phyloP scores from a whole-genome alignment of 1,140 invertebrate species.

The Saccostrea glomerata region DNA sequence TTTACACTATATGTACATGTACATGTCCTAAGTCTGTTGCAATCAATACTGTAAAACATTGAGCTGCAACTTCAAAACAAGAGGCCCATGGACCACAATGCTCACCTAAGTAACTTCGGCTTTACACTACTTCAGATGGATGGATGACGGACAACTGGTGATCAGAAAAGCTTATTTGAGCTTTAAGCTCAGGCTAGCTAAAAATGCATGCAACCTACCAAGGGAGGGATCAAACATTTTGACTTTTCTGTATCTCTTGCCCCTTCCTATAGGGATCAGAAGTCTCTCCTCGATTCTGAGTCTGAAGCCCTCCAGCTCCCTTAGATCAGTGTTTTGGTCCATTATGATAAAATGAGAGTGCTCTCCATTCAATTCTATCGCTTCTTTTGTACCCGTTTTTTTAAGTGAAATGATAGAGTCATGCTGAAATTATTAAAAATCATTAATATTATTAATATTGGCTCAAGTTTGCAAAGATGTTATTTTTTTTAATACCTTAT shows the following conservation, averaged over 20 bases:
- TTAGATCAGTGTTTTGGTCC: conserved; percentile 54
- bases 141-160: too few relatives aligned
- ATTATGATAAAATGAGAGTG: conserved; percentile 73
- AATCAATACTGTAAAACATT: too few relatives aligned
- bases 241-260: conserved; percentile 52
- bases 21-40: too few relatives aligned
- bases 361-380: conserved; percentile 69
- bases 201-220: not conserved
- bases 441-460: not conserved
- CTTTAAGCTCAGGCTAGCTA: too few relatives aligned
- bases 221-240: conserved; percentile 10
- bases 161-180: too few relatives aligned
- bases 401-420: conserved; percentile 43
- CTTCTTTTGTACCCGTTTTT: conserved; percentile 53
- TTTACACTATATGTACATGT: too few relatives aligned
- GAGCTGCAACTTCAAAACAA: too few relatives aligned
- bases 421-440: conserved; percentile 21
- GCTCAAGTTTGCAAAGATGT: too few relatives aligned
- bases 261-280: conserved; percentile 57
- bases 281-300: conserved; percentile 58
- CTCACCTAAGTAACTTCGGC: too few relatives aligned
- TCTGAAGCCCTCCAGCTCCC: conserved; percentile 53
- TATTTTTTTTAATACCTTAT: too few relatives aligned
- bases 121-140: too few relatives aligned
- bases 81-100: too few relatives aligned